Evolutionary conservation across 2,113 vertebrate species (phyloP).

Genomic region (Coptodon rendalli): DNA sequence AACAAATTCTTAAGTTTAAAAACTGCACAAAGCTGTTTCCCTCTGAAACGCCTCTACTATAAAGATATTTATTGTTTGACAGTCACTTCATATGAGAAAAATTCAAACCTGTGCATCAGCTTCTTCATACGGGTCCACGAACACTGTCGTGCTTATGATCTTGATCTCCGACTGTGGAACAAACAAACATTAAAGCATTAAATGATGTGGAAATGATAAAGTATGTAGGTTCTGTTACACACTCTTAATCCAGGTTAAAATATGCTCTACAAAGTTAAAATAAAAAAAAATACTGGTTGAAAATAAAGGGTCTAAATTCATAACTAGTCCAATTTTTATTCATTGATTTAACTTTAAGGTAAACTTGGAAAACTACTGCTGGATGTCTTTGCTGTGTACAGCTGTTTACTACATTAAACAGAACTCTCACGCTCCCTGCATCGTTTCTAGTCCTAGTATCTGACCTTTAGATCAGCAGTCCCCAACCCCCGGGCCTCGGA

Average conservation of each 20-base stretch:
- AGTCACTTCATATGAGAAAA: neutral
- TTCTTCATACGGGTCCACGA: conserved; percentile 95
- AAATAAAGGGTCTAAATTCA: rapidly evolving
- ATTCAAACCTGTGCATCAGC: conserved; percentile 85
- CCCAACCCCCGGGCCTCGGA: too few species aligned
- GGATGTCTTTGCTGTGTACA: neutral
- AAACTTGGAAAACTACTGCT: neutral
- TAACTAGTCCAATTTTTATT: neutral
- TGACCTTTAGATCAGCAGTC: neutral
- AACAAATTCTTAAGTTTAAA: neutral
- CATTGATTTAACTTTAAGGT: neutral
- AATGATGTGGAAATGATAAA: neutral
- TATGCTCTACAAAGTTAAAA: neutral
- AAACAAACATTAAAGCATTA: neutral
- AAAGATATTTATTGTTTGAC: rapidly evolving
- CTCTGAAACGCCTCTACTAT: neutral
- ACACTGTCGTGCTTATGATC: conserved; percentile 79
- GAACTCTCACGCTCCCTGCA: neutral
- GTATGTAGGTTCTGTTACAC: neutral
- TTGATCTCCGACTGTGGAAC: conserved; percentile 85
- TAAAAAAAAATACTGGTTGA: neutral
- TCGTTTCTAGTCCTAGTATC: neutral
- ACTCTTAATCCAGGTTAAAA: neutral
- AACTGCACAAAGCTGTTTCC: neutral
- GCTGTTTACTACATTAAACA: too few species aligned